Evolutionary conservation across 2,113 vertebrate species (phyloP).

Genomic region (Neotragus moschatus): DNA sequence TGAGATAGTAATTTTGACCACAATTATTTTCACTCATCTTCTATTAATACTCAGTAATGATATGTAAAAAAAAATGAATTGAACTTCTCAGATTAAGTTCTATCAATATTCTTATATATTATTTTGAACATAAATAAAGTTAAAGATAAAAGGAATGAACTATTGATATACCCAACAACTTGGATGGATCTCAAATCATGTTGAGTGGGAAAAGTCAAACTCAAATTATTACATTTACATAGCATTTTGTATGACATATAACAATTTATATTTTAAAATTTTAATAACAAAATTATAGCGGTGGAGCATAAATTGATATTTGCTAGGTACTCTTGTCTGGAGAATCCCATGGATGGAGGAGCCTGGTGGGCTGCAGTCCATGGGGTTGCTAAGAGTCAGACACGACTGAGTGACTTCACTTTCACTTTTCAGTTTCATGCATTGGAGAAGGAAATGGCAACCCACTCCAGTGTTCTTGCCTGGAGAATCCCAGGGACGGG

Average conservation of each 20-base stretch:
- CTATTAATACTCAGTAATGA: neutral
- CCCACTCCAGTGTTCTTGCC: too few species aligned
- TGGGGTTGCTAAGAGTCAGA: too few species aligned
- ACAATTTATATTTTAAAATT: neutral
- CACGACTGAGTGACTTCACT: rapidly evolving
- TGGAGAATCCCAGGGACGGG: too few species aligned
- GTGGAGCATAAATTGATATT: neutral
- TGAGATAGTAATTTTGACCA: neutral
- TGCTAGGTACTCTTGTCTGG: neutral
- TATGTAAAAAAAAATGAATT: neutral
- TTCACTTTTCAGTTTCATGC: too few species aligned
- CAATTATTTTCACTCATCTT: neutral
- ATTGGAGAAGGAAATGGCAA: too few species aligned
- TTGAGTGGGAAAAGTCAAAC: neutral
- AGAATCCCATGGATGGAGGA: too few species aligned
- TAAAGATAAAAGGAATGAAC: neutral
- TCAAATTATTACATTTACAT: neutral
- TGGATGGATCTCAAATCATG: neutral
- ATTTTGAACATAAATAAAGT: neutral
- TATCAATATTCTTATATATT: neutral
- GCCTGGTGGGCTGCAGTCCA: too few species aligned
- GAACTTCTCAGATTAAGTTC: neutral
- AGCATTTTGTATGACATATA: neutral
- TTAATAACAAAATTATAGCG: neutral
- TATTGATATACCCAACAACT: neutral